Evolutionary conservation across 2,113 vertebrate genomes (phyloP), one percentile per base, ranked within the genome.

Genomic region (Numida meleagris): DNA sequence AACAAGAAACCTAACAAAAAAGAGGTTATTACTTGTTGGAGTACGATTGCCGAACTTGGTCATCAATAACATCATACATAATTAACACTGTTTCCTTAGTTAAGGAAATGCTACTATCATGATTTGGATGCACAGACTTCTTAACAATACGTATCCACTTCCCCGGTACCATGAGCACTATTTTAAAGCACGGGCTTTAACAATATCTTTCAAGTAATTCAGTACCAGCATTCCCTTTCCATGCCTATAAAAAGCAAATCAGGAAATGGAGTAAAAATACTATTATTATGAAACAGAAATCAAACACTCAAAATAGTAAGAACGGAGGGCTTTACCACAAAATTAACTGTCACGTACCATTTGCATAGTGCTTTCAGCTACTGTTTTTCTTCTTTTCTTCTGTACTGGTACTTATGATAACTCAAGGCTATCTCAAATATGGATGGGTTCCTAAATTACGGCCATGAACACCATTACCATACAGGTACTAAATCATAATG

Each of bases 51-150:
- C 83, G 34, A 43, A 76, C 36, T 72, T 76, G 65, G 43, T 46
- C 46, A n/a, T 57, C 65, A 81, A 43, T 43, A 82, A 31, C 38
- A 88, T 27, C 27, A 59, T 16, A 72, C 25, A 85, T 82, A 82
- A 88, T 68, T 88, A 91, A 88, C 34, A 81, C 14, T 17, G 8
- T 25, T 92, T 82, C 36, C 77, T 78, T 70, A 66, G 74, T 66
- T 59, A 91, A 88, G 46, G 18, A 71, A 48, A 48, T 21, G 29
- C 24, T 74, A 36, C 34, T 71, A 2, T 24, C 2, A 4, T 33
- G 50, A 74, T 57, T 57, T 51, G 65, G 65, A 34, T 0, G 2
- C 27, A 45, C 16, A 50, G 40, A 23, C 21, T 73, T 46, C 61
- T 63, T 71, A 88, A 71, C 25, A 18, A 55, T 61, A 94, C 18